Evolutionary conservation across 2,113 vertebrate species (phyloP).

Genomic region (Chaenogobius annularis): DNA sequence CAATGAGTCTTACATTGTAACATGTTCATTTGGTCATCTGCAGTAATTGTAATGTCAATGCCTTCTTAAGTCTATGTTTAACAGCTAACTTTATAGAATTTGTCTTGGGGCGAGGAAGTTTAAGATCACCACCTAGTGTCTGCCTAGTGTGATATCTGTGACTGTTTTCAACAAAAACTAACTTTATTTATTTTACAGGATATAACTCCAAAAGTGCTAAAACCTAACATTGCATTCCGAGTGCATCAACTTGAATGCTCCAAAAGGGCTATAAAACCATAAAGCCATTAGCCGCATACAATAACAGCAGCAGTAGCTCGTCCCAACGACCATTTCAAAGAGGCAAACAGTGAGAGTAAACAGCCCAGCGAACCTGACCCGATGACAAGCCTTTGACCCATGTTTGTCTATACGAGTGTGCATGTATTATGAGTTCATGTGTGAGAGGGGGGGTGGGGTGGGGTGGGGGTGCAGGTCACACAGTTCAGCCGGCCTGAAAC

Average conservation of each 20-base stretch:
- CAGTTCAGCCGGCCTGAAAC: slow-evolving; percentile 53
- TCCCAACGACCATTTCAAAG: slow-evolving; percentile 19
- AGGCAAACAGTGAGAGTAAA: slow-evolving; percentile 30
- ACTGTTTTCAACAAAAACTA: no score
- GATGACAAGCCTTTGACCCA: slow-evolving; percentile 41
- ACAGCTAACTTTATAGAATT: no score
- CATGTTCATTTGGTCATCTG: no score
- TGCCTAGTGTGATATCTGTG: no score
- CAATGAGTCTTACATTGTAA: no score
- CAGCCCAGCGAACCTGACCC: slow-evolving; percentile 34
- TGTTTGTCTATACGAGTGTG: slow-evolving; percentile 11
- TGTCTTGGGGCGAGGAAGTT: no score
- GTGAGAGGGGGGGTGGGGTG: slow-evolving; percentile 11
- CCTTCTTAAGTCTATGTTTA: no score
- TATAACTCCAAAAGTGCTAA: neutral
- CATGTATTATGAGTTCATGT: slow-evolving; percentile 16
- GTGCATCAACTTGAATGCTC: neutral
- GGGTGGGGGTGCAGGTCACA: slow-evolving; percentile 58
- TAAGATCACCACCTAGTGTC: no score
- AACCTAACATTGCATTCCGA: neutral
- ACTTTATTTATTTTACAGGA: neutral
- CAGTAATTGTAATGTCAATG: no score
- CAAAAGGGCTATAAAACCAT: slow-evolving; percentile 5
- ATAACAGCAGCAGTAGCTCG: slow-evolving; percentile 3
- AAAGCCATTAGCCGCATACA: slow-evolving; percentile 2